phyloP scores from a whole-genome alignment of 2,113 vertebrate genomes.

The Xiphorhynchus elegans region DNA sequence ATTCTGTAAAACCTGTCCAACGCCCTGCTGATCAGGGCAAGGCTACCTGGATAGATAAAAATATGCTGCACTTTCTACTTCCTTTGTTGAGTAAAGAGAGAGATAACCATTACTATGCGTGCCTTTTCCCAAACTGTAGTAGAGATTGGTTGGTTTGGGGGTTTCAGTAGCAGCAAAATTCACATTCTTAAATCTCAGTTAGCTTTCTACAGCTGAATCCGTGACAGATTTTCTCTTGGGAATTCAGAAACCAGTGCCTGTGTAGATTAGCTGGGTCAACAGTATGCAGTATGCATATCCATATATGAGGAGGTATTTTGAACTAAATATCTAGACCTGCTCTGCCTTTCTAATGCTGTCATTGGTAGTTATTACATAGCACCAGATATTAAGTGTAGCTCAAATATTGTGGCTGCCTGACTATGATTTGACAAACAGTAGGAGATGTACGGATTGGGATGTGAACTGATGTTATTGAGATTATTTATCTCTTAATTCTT shows the following conservation, averaged over 20 bases:
- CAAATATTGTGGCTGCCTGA: neutral
- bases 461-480: neutral
- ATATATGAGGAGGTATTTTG: neutral
- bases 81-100: constrained; percentile 29
- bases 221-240: neutral
- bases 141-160: neutral
- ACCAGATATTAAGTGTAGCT: neutral
- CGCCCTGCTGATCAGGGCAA: neutral
- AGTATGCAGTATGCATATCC: neutral
- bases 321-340: neutral
- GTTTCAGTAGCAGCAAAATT: neutral
- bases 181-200: neutral
- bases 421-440: neutral
- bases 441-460: neutral
- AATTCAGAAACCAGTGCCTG: neutral
- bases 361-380: neutral
- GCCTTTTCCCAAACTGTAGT: neutral
- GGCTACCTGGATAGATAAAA: neutral
- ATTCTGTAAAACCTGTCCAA: constrained; percentile 49
- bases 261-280: neutral
- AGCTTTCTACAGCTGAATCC: neutral
- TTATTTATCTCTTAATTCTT: neutral
- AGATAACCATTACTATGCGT: neutral
- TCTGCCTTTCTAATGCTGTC: neutral
- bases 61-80: neutral